These are phyloP conservation scores for Pteruthius melanotis DNA, from an alignment of 2,113 vertebrate species.

Conservation along the genomic window DNA sequence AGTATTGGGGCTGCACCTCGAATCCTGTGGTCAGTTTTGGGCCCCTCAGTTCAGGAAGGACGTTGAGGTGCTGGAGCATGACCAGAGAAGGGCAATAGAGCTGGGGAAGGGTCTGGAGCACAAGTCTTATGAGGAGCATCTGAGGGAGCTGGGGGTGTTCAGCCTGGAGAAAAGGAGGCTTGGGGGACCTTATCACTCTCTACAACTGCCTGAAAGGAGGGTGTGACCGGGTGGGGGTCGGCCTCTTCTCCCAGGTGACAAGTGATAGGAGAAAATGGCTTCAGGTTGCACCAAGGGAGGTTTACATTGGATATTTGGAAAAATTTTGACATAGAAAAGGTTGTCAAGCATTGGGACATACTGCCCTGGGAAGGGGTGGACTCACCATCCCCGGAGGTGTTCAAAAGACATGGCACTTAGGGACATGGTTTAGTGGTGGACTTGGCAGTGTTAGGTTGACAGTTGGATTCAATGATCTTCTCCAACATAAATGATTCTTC, in stretches of 20 bases:
- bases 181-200: fast-evolving
- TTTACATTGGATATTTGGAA: background rate
- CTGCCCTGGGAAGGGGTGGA: background rate
- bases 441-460: background rate
- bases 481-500: background rate
- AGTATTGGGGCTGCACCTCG: background rate
- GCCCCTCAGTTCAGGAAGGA: background rate
- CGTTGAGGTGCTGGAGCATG: fast-evolving
- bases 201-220: background rate
- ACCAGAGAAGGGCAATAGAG: background rate
- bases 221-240: background rate
- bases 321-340: background rate
- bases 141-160: background rate
- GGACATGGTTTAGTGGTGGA: background rate
- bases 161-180: background rate
- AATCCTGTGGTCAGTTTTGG: background rate
- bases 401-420: background rate
- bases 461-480: background rate
- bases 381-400: background rate
- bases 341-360: background rate
- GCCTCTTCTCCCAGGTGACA: background rate
- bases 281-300: background rate
- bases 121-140: background rate
- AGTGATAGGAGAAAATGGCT: background rate
- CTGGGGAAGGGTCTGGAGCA: background rate